Evolutionary conservation across 2,888 invertebrate species (phyloP).

Genomic region (Aricia artaxerxes): DNA sequence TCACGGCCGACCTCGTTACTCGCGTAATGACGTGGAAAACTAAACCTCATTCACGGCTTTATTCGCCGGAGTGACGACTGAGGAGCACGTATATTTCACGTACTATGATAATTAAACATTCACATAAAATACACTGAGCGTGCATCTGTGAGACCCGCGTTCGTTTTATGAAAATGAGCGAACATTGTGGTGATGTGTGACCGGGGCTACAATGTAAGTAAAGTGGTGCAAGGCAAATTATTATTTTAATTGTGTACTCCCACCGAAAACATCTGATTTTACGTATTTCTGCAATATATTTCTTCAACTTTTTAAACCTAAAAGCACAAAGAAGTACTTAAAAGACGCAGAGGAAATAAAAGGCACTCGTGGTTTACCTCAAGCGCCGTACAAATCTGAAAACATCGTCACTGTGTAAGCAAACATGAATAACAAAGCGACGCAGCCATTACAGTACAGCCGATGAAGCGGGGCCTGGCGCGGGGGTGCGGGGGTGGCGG

Average conservation of each 20-base stretch:
- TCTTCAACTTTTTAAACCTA: background rate
- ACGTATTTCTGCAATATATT: background rate
- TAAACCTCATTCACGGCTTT: background rate
- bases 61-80: background rate
- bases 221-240: too few relatives aligned
- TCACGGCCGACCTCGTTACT: background rate
- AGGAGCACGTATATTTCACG: background rate
- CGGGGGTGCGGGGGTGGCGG: background rate
- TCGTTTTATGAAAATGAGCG: background rate
- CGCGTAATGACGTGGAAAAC: constrained; percentile 7
- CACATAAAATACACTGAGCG: background rate
- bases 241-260: too few relatives aligned
- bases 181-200: too few relatives aligned
- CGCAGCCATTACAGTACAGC: background rate
- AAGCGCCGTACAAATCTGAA: background rate
- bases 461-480: background rate
- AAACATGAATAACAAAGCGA: background rate
- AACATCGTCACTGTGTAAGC: background rate
- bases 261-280: background rate
- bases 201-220: too few relatives aligned
- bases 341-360: background rate
- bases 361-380: background rate
- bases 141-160: background rate
- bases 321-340: background rate
- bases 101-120: background rate